Base-by-base conservation (phyloP, 2,888 invertebrate genomes). In the Eurois occulta region DNA sequence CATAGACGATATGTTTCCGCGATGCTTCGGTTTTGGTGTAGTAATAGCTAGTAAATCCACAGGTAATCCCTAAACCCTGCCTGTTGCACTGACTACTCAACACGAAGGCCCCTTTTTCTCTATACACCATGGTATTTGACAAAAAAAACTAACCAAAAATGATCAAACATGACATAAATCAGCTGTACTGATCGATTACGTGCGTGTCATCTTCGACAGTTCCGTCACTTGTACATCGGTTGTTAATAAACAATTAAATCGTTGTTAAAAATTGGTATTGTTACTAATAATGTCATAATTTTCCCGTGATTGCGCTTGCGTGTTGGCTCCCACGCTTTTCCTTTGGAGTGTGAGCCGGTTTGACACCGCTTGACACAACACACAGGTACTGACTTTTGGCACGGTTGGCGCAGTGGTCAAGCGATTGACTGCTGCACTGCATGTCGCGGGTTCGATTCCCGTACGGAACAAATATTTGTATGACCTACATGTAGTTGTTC, bases 321-420 rank as follows among this genome's bases (percentile, higher is more conserved):
- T 84, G 73, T 62, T 46, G 21, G 67, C 3, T 84, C 83, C 32
- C 83, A 84, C 83, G 85, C 81, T 85, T 83, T 83, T 83, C 77
- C 75, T 70, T 69, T 55, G 21, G 18, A 24, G 28, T 60, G 38
- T 60, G 4, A 35, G 55, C 35, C n/a, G n/a, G 71, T 55, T 79
- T 71, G 65, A 41, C 35, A 62, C 13, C 35, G 21, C 21, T 35
- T 62, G 10, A n/a, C 16, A 18, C 21, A 16, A 16, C 16, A 13
- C 48, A 10, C 35, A 35, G n/a, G 8, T 43, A 58, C 13, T n/a
- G n/a, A n/a, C n/a, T n/a, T n/a, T n/a, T n/a, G n/a, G n/a, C n/a
- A n/a, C n/a, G n/a, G n/a, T n/a, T n/a, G n/a, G n/a, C n/a, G n/a
- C n/a, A n/a, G n/a, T n/a, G n/a, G n/a, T n/a, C n/a, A n/a, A n/a